Percentiles rank a stretch among this genome's conserved stretches.
These are phyloP conservation scores for Drosophila borealis DNA, from an alignment of 2,888 invertebrate species.

Conservation along the genomic window DNA sequence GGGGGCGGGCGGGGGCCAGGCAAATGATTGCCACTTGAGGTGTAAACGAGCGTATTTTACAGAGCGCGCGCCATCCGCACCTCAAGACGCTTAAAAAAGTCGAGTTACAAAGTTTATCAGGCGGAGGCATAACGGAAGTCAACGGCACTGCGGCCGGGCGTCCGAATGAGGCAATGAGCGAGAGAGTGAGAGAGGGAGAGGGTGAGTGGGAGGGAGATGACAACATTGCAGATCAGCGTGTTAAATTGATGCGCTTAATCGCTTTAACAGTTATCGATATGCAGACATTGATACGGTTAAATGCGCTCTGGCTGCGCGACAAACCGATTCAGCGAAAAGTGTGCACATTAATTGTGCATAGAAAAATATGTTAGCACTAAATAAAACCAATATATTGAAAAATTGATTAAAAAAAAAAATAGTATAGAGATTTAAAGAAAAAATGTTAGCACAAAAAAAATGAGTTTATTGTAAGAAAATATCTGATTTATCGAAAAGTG, in stretches of 20 bases:
- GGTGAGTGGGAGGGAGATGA: neutral
- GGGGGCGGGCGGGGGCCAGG: constrained; percentile 20
- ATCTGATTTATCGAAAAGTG: no score
- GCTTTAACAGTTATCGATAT: constrained; percentile 12
- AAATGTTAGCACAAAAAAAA: no score
- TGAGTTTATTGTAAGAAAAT: no score
- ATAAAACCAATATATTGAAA: no score
- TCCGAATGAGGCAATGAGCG: neutral
- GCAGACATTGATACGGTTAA: neutral
- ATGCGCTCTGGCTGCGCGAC: no score
- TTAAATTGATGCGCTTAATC: neutral
- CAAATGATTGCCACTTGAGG: constrained; percentile 74
- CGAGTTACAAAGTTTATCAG: constrained; percentile 47
- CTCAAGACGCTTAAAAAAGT: constrained; percentile 43
- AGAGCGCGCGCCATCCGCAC: constrained; percentile 59
- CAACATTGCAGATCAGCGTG: constrained; percentile 13
- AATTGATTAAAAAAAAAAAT: no score
- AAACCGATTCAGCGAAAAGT: neutral
- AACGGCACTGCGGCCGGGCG: constrained; percentile 14
- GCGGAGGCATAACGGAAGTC: constrained; percentile 32
- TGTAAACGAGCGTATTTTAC: constrained; percentile 78
- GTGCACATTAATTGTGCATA: no score
- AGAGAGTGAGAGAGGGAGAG: neutral
- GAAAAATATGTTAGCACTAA: no score
- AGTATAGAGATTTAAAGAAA: no score